phyloP scores from a whole-genome alignment of 2,113 vertebrate species.

The Willisornis vidua region DNA sequence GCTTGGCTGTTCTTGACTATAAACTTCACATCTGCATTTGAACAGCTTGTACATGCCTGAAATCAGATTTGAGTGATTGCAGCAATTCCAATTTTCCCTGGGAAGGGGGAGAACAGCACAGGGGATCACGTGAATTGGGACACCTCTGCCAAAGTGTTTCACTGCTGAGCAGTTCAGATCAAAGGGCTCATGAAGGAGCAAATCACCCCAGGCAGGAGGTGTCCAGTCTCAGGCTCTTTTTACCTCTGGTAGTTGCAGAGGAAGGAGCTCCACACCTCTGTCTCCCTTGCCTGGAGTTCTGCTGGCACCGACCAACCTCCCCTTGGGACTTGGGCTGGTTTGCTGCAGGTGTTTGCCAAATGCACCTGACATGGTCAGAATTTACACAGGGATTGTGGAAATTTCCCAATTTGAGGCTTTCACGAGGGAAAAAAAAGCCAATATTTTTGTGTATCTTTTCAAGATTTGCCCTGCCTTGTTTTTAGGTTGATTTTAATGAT shows the following conservation, averaged over 20 bases:
- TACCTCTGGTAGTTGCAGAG: neutral
- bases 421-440: neutral
- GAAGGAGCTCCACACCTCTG: neutral
- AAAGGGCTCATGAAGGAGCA: neutral
- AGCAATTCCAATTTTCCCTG: slow-evolving; percentile 9
- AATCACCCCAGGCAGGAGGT: neutral
- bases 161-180: neutral
- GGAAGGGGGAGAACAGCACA: neutral
- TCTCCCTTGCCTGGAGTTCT: neutral
- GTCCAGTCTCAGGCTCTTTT: neutral
- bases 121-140: neutral
- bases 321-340: accelerated
- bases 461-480: neutral
- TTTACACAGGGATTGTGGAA: neutral
- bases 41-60: neutral
- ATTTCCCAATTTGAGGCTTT: neutral
- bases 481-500: neutral
- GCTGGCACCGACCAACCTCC: neutral
- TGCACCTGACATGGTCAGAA: neutral
- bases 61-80: slow-evolving; percentile 53
- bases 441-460: neutral
- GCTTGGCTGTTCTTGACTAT: slow-evolving; percentile 30
- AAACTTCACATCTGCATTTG: slow-evolving; percentile 64
- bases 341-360: neutral
- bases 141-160: neutral